Percentiles rank a stretch among this genome's conserved stretches.
Evolutionary conservation across 2,797 vertebrate species (phyloP).

Genomic region (Crocidura indochinensis): DNA sequence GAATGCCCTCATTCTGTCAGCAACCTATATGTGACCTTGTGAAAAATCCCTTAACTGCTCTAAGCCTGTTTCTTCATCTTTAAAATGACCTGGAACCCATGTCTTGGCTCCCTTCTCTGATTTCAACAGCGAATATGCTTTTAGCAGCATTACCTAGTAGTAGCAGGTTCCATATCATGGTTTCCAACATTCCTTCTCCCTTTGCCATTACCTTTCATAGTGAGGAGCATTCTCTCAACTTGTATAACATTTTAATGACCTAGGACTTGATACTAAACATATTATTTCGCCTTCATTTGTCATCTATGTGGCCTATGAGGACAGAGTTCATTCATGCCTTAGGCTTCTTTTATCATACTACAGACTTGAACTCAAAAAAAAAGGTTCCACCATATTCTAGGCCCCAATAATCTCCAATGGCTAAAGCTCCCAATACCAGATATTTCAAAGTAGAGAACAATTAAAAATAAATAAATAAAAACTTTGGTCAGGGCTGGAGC

Average conservation of each 20-base stretch:
- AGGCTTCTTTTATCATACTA: neutral
- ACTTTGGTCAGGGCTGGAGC: too few relatives aligned
- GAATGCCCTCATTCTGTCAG: neutral
- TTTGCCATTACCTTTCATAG: neutral
- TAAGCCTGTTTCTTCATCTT: neutral
- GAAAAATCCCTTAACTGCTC: neutral
- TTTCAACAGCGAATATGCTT: too few relatives aligned
- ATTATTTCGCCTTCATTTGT: neutral
- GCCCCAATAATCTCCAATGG: neutral
- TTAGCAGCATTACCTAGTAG: accelerated
- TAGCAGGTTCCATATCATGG: neutral
- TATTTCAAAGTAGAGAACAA: constrained; percentile 11
- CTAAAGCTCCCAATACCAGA: neutral
- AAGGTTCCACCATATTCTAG: neutral
- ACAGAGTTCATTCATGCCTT: neutral
- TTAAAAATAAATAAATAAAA: neutral
- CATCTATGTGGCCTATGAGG: accelerated
- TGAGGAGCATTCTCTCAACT: neutral
- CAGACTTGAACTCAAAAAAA: neutral
- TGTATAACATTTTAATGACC: neutral
- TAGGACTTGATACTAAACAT: accelerated
- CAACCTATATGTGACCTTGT: neutral
- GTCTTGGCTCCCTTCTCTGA: neutral
- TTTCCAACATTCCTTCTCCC: too few relatives aligned
- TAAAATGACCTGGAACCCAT: neutral